These are phyloP conservation scores for Dendrolimus punctatus DNA, from an alignment of 1,140 invertebrate genomes.

Conservation along the genomic window DNA sequence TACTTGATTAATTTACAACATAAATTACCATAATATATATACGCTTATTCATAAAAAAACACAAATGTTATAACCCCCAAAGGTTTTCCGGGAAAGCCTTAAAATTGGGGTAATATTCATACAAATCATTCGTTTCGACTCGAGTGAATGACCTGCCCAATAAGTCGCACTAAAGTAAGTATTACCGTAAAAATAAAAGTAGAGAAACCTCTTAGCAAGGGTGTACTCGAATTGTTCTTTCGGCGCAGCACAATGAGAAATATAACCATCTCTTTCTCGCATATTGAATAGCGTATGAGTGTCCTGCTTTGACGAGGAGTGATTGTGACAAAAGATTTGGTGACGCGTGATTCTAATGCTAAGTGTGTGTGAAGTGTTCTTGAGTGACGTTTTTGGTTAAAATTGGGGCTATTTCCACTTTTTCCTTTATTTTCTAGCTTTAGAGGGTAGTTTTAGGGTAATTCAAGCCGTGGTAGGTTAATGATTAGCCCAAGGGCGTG, in stretches of 20 bases:
- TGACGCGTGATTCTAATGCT: conserved; percentile 27
- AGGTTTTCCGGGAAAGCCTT: conserved; percentile 13
- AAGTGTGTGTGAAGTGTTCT: conserved; percentile 16
- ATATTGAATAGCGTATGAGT: conserved; percentile 8
- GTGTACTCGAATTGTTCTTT: conserved; percentile 23
- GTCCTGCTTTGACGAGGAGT: conserved; percentile 16
- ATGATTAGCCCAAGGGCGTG: too few species aligned
- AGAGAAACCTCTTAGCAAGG: conserved; percentile 26
- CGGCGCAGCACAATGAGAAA: conserved; percentile 6
- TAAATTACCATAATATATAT: too few species aligned
- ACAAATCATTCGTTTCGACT: conserved; percentile 17
- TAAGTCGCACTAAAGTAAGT: conserved; percentile 22
- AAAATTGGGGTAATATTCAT: conserved; percentile 11
- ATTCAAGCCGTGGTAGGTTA: too few species aligned
- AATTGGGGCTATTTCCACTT: too few species aligned
- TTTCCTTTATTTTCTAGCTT: too few species aligned
- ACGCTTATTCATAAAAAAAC: neutral
- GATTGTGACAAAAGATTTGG: conserved; percentile 29
- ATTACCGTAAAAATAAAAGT: conserved; percentile 44
- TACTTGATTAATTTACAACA: too few species aligned
- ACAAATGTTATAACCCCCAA: conserved; percentile 3
- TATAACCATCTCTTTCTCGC: conserved; percentile 20
- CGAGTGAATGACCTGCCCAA: conserved; percentile 12
- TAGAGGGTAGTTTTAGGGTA: too few species aligned
- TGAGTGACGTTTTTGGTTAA: too few species aligned